Conservation (phyloP, 2,797 vertebrate genomes). For the Pantherophis vulpinus region DNA sequence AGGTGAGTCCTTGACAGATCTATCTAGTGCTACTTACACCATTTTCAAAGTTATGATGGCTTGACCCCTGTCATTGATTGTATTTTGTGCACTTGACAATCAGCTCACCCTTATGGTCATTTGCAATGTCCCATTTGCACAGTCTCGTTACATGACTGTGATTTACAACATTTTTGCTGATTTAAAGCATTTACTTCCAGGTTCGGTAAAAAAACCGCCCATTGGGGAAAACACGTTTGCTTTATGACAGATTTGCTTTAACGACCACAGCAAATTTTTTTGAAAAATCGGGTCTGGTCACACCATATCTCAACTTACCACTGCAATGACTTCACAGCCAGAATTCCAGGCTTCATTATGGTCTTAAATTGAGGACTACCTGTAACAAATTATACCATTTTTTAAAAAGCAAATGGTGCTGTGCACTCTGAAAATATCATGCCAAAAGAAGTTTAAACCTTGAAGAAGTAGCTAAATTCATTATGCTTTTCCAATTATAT, state of each 20-base stretch:
- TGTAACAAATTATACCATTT: background rate
- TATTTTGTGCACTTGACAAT: background rate
- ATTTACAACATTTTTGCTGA: background rate
- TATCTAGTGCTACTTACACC: background rate
- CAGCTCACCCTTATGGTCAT: background rate
- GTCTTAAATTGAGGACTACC: background rate
- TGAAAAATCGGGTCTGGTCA: background rate
- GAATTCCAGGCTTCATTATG: background rate
- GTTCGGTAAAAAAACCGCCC: background rate
- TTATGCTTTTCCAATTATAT: background rate
- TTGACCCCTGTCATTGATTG: background rate
- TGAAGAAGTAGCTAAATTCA: background rate
- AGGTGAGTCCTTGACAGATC: background rate
- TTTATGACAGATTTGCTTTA: background rate
- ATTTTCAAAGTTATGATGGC: background rate
- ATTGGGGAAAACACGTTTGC: background rate
- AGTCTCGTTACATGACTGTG: background rate
- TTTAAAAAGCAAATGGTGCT: background rate
- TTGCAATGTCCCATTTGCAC: too few relatives aligned
- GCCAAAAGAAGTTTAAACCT: background rate
- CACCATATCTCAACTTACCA: background rate
- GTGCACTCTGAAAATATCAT: background rate
- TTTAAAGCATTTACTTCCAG: background rate
- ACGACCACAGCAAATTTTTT: background rate
- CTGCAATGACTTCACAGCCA: background rate